Evolutionary conservation across 1,140 invertebrate genomes (phyloP).

Genomic region (Chelonus insularis): DNA sequence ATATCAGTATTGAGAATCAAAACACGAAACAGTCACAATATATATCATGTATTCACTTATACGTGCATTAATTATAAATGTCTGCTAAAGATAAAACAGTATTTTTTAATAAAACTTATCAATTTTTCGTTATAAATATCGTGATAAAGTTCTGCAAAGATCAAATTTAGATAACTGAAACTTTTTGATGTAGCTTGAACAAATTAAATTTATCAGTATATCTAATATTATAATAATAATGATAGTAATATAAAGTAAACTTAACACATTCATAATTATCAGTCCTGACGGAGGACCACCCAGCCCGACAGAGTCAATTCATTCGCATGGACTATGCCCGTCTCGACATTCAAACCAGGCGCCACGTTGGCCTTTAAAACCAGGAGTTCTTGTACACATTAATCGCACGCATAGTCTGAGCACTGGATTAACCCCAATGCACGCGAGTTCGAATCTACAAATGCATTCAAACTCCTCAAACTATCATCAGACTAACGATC

Average conservation of each 20-base stretch:
- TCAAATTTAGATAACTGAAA: too few relatives aligned
- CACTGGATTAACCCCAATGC: conserved; percentile 43
- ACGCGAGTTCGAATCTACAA: conserved; percentile 23
- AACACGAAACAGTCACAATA: too few relatives aligned
- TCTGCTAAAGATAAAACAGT: too few relatives aligned
- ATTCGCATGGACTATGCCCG: conserved; percentile 37
- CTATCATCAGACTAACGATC: conserved; percentile 21
- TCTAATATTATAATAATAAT: too few relatives aligned
- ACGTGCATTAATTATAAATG: too few relatives aligned
- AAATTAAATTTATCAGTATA: too few relatives aligned
- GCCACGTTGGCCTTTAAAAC: conserved; percentile 83
- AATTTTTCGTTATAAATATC: too few relatives aligned
- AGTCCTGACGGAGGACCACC: conserved; percentile 55
- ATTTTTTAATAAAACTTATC: too few relatives aligned
- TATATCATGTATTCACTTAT: too few relatives aligned
- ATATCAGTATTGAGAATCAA: background rate
- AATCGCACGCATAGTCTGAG: conserved; percentile 71
- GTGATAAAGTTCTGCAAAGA: too few relatives aligned
- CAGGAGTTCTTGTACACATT: conserved; percentile 84
- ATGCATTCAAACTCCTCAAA: conserved; percentile 25
- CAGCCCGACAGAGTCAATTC: conserved; percentile 51
- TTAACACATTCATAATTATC: conserved; percentile 16
- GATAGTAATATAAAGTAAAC: conserved; percentile 15
- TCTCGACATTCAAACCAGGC: conserved; percentile 64
- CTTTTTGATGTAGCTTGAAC: too few relatives aligned